Base-by-base conservation (phyloP, 2,113 vertebrate species). In the Peromyscus leucopus region DNA sequence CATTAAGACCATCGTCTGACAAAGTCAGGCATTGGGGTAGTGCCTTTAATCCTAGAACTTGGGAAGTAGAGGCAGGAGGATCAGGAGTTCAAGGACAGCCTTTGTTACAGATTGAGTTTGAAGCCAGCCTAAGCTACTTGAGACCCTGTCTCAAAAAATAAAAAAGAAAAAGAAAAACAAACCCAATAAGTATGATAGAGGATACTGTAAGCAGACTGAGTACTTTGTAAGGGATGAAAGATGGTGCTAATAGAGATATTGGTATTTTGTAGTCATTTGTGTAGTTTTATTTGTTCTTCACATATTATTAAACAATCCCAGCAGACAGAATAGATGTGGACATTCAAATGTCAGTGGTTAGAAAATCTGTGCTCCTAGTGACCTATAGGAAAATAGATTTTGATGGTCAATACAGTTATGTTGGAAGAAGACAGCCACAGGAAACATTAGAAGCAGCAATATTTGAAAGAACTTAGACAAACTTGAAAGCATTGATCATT, bases 401-500 rank as follows among this genome's bases (percentile, higher is more conserved):
- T 89, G 83, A 93, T 76, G 57, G 42, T 93, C 26, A 78, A 42
- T 39, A 65, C 57, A 87, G 89, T 67, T 42, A 71, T 74, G 51
- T 90, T 57, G 82, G 79, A 93, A 89, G 55, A 90, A 7, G 87
- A 72, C 59, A 63, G 21, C 59, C 48, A 97, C 89, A 93, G 42
- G 79, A 80, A 95, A 96, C 79, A 72, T 33, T 91, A 69, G 21
- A 78, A 92, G 61, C 26, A 78, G 61, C 67, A 94, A 36, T 46
- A 76, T 95, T 96, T 86, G 31, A 80, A 90, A 96, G 61, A 94
- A 90, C 10, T 90, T 95, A 63, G 71, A n/a, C 65, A 91, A 36
- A 57, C 7, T 78, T 89, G 21, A 61, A 83, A 65, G 36, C 71
- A 84, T 13, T 89, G 28, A 85, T 79, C 11, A 71, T 71, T 84